Conservation (phyloP, 35 echinoderm and acorn worm genomes). For the Lytechinus pictus region DNA sequence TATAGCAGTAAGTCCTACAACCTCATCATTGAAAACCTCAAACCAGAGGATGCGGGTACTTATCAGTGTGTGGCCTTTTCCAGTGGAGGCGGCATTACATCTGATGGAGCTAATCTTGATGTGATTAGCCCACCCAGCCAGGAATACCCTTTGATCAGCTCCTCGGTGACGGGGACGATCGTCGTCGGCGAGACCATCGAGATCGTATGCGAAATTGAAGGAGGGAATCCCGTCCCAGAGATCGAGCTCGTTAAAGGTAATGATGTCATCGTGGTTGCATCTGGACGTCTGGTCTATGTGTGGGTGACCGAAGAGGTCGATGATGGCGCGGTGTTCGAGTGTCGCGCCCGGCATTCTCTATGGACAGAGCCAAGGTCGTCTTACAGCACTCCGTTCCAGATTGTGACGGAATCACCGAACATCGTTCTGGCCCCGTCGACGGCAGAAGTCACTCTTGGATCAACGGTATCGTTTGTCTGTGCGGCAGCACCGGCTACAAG, state of each 20-base stretch:
- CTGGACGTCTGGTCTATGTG: constrained; percentile 7
- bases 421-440: constrained; percentile 43
- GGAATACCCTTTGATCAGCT: constrained; percentile 57
- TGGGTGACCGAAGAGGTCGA: constrained; percentile 47
- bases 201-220: constrained; percentile 54
- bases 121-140: constrained; percentile 22
- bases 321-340: constrained; percentile 45
- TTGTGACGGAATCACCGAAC: constrained; percentile 43
- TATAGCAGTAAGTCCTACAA: constrained; percentile 36
- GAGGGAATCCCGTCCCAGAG: constrained; percentile 46
- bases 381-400: constrained; percentile 45
- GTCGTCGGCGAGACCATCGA: constrained; percentile 59
- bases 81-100: constrained; percentile 49
- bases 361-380: constrained; percentile 66
- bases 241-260: constrained; percentile 44
- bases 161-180: constrained; percentile 33
- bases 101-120: constrained; percentile 15
- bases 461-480: constrained; percentile 59
- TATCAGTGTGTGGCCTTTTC: constrained; percentile 53
- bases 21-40: constrained; percentile 42
- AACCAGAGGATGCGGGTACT: constrained; percentile 51
- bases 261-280: constrained; percentile 24
- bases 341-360: constrained; percentile 55
- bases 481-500: constrained; percentile 52
- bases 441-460: not conserved